phyloP scores from a whole-genome alignment of 2,113 vertebrate species.

The Phyllopteryx taeniolatus region DNA sequence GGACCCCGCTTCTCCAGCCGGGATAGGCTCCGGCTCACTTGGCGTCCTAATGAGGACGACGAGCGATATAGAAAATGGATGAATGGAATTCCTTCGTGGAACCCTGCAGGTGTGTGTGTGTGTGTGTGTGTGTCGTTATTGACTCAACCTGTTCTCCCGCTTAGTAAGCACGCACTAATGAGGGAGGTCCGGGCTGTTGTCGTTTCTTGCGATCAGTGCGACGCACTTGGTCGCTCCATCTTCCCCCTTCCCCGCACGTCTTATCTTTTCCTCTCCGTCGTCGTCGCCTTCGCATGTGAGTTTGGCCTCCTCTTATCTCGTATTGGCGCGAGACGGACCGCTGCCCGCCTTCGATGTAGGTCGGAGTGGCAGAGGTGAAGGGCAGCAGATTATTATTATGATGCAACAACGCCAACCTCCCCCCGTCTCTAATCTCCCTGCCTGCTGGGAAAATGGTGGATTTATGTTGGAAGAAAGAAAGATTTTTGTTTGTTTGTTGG shows the following conservation, averaged over 20 bases:
- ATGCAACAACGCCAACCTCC: not conserved
- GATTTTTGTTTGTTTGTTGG: not conserved
- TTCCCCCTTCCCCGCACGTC: constrained; percentile 18
- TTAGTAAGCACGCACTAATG: not conserved
- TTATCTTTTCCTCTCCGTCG: not conserved
- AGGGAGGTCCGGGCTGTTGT: constrained; percentile 9
- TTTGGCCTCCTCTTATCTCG: constrained; percentile 4
- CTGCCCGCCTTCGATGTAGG: not conserved
- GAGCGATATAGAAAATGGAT: not conserved
- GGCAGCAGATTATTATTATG: not conserved
- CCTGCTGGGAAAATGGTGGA: constrained; percentile 25
- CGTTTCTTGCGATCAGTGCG: constrained; percentile 44
- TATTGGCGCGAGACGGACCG: too few species aligned
- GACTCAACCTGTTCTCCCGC: constrained; percentile 61
- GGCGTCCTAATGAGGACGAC: not conserved
- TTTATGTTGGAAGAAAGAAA: not conserved
- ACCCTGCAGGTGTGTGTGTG: not conserved
- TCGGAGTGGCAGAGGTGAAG: constrained; percentile 46
- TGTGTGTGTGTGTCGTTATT: not conserved
- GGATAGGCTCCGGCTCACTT: not conserved
- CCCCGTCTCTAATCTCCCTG: constrained; percentile 42
- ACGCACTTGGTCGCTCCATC: constrained; percentile 14
- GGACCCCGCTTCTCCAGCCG: not conserved
- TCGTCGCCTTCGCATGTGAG: constrained; percentile 33
- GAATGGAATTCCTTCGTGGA: not conserved